Percentiles rank a stretch among this genome's conserved stretches.
Conservation (phyloP, 1,140 invertebrate genomes). For the Leptinotarsa defecta region DNA sequence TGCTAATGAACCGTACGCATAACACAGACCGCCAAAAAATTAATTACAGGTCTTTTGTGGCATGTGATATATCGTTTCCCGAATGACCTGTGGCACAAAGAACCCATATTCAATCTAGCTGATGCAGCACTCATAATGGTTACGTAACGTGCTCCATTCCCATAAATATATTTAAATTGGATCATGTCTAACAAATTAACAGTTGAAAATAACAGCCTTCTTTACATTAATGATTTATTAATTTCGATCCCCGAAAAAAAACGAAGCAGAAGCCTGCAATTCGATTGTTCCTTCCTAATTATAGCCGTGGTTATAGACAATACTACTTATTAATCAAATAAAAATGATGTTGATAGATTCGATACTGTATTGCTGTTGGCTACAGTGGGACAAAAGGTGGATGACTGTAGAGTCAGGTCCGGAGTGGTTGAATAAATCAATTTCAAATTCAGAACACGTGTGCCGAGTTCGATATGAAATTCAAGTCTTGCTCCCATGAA, state of each 20-base stretch:
- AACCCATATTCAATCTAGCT: neutral
- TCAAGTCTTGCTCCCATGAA: too few species aligned
- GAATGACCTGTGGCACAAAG: conserved; percentile 2
- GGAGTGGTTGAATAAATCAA: too few species aligned
- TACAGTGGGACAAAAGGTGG: neutral
- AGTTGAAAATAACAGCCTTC: conserved; percentile 8
- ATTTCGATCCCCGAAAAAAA: neutral
- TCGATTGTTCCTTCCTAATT: neutral
- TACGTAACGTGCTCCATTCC: conserved; percentile 2
- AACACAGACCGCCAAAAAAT: neutral
- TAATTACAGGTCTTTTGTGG: neutral
- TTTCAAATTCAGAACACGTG: too few species aligned
- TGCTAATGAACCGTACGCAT: neutral
- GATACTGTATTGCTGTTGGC: neutral
- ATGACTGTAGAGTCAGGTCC: neutral
- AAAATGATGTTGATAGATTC: conserved; percentile 6
- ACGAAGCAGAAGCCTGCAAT: neutral
- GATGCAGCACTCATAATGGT: neutral
- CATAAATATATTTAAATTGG: conserved; percentile 4
- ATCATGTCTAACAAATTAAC: conserved; percentile 8
- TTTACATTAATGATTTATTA: conserved; percentile 4
- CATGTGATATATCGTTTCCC: neutral
- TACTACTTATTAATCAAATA: conserved; percentile 3
- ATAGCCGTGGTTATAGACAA: neutral
- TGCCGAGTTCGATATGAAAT: too few species aligned